These are phyloP conservation scores for Parnassius mnemosyne DNA, from an alignment of 2,888 invertebrate species.

Conservation along the genomic window DNA sequence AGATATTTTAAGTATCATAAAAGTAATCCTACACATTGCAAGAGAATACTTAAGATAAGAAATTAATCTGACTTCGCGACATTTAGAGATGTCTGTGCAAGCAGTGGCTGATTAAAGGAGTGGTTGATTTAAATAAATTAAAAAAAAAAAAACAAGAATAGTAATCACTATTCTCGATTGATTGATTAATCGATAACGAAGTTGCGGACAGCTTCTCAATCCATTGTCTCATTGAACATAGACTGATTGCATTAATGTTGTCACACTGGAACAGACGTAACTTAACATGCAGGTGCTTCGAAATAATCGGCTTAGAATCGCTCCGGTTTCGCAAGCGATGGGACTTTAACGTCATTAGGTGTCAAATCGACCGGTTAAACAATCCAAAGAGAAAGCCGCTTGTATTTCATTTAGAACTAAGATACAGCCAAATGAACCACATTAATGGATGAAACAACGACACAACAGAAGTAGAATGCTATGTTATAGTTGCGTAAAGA, in stretches of 20 bases:
- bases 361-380: constrained; percentile 36
- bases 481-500: constrained; percentile 18
- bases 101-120: no score
- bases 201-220: background rate
- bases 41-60: no score
- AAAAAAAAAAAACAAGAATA: no score
- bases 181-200: no score
- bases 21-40: no score
- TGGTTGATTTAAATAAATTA: no score
- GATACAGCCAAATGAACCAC: constrained; percentile 30
- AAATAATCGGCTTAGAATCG: constrained; percentile 30
- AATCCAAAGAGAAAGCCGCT: constrained; percentile 34
- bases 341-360: constrained; percentile 37
- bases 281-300: constrained; percentile 33
- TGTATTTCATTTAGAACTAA: constrained; percentile 29
- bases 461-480: constrained; percentile 10
- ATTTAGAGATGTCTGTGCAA: no score
- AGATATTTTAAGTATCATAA: no score
- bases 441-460: constrained; percentile 19
- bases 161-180: no score
- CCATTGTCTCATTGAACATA: constrained; percentile 23
- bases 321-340: constrained; percentile 36
- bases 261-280: constrained; percentile 29
- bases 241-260: constrained; percentile 19
- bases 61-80: no score